phyloP scores from a whole-genome alignment of 2,113 vertebrate species.

The Pantherophis guttatus region DNA sequence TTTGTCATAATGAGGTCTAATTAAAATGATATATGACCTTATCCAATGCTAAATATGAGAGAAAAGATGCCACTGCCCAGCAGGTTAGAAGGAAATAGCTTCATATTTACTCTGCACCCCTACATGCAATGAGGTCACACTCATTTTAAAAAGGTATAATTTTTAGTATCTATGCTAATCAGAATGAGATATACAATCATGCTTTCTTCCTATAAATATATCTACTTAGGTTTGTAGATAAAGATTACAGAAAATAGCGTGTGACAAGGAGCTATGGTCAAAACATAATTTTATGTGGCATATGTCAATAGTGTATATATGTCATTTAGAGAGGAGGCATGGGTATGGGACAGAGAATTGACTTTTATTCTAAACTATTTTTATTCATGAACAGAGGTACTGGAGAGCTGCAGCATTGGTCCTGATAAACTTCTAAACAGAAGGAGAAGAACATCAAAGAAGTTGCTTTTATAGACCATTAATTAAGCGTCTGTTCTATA shows the following conservation, averaged over 20 bases:
- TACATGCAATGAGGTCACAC: not conserved
- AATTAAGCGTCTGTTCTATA: not conserved
- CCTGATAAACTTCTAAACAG: not conserved
- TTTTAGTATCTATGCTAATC: not conserved
- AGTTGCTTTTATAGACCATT: not conserved
- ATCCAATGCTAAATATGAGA: too few species aligned
- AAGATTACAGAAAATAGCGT: not conserved
- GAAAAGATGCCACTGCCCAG: not conserved
- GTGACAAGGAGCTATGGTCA: not conserved
- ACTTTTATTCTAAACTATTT: not conserved
- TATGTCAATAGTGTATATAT: not conserved
- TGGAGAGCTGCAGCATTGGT: not conserved
- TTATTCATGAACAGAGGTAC: not conserved
- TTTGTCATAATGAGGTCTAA: not conserved
- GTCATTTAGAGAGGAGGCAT: not conserved
- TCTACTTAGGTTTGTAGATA: not conserved
- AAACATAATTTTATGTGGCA: not conserved
- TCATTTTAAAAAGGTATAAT: not conserved
- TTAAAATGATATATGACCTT: not conserved
- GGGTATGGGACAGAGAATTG: not conserved
- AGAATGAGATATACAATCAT: not conserved
- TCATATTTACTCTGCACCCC: not conserved
- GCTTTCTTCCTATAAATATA: not conserved
- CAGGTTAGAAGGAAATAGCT: not conserved
- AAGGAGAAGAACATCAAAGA: not conserved